Base-by-base conservation (phyloP, 2,113 vertebrate genomes). In the Gila orcuttii region DNA sequence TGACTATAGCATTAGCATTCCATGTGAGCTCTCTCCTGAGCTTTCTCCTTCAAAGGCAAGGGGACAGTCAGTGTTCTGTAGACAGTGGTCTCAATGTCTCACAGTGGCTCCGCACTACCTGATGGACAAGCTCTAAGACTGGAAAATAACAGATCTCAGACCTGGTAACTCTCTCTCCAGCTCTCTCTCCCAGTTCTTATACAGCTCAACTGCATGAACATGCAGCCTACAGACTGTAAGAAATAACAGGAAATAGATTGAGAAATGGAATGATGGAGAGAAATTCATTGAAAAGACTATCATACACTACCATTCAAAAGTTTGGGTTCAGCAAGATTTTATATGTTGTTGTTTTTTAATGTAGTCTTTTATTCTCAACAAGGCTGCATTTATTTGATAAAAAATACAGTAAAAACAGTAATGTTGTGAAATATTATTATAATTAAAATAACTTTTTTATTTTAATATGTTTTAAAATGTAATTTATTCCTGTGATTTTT, bases 1-100 rank as follows among this genome's bases (percentile, higher is more conserved):
- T 78, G 75, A 86, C 79, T 52, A 28, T 42, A 81, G 45, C 74
- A 79, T 88, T 84, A 83, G 55, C 75, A 86, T 86, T 84, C 59
- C 21, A 36, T 19, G 28, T 50, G 64, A 60, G 79, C 25, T 28
- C 31, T 81, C 71, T 31, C 21, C 12, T 69, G 85, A 74, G 84
- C 73, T 76, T 76, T 86, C 59, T 82, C 77, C 82, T 84, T 84
- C 68, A 86, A 86, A 60, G 31, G 15, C 69, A 25, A 59, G 6
- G 42, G 39, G 52, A 81, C 84, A 86, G 84, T 21, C 62, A 39
- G 45, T 74, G 64, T 86, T 64, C 75, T 52, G 60, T 52, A 80
- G 59, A 80, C 79, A 66, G 79, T 17, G n/a, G 76, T 80, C 57
- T 73, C 81, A 80, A n/a, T 79, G 85, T 39, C 25, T 78, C 52